Evolutionary conservation across 2,888 invertebrate genomes (phyloP).

Genomic region (Phytoseiulus persimilis): DNA sequence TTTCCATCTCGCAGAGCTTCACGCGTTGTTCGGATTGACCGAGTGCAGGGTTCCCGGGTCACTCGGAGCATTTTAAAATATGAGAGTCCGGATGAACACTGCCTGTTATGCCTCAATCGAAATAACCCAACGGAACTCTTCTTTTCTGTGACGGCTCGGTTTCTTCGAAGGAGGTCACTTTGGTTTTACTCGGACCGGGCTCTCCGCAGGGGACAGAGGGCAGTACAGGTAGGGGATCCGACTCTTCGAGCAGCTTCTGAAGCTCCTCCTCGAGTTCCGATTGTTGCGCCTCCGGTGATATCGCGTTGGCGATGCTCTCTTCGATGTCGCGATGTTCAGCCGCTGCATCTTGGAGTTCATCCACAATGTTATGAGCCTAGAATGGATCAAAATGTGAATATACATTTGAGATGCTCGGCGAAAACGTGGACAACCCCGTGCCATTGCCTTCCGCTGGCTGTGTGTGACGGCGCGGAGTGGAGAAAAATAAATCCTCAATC

Average conservation of each 20-base stretch:
- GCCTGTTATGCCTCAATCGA: not conserved
- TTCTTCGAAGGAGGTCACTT: not conserved
- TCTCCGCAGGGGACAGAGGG: not conserved
- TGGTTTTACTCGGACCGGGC: not conserved
- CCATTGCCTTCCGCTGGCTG: too few species aligned
- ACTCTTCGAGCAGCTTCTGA: constrained; percentile 9
- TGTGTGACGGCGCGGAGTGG: not conserved
- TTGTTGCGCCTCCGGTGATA: not conserved
- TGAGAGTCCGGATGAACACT: too few species aligned
- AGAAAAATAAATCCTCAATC: not conserved
- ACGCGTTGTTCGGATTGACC: too few species aligned
- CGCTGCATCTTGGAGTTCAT: constrained; percentile 20
- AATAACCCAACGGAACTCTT: constrained; percentile 21
- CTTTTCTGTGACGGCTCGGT: not conserved
- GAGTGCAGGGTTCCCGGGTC: too few species aligned
- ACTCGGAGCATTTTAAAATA: too few species aligned
- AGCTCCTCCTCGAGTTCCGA: constrained; percentile 23
- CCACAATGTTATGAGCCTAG: constrained; percentile 23
- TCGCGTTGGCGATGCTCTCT: constrained; percentile 8
- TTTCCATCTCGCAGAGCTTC: not conserved
- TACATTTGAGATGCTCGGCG: not conserved
- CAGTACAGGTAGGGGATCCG: not conserved
- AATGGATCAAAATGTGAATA: not conserved
- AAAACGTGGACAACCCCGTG: too few species aligned
- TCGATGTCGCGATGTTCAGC: constrained; percentile 27